A percentile compares a stretch with the other conserved stretches of the same genome.
Conservation (phyloP, 2,888 invertebrate species). For the Apantesis nais region DNA sequence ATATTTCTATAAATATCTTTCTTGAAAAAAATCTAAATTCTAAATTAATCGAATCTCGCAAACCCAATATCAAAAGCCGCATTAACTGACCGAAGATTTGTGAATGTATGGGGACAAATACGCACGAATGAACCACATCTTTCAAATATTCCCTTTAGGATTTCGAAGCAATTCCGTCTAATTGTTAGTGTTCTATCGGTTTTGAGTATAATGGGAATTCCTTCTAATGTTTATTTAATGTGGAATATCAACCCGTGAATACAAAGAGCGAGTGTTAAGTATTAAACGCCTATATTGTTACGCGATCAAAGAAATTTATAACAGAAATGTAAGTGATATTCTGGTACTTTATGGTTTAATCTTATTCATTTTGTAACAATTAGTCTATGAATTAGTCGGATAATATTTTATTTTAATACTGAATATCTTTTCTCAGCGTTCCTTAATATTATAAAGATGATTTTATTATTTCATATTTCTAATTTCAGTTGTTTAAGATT, state of each 20-base stretch:
- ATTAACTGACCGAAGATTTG: neutral
- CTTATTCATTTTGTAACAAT: too few species aligned
- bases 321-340: neutral
- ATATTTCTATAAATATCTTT: neutral
- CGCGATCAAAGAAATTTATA: slow-evolving; percentile 16
- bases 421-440: too few species aligned
- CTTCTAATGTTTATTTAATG: slow-evolving; percentile 42
- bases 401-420: too few species aligned
- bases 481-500: neutral
- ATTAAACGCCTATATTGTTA: slow-evolving; percentile 24
- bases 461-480: too few species aligned
- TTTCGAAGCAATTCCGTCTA: slow-evolving; percentile 14
- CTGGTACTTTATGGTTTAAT: too few species aligned
- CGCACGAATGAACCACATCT: slow-evolving; percentile 3
- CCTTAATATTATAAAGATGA: too few species aligned
- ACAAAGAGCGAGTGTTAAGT: slow-evolving; percentile 17
- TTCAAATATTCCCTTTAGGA: slow-evolving; percentile 15
- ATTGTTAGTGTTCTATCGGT: slow-evolving; percentile 23
- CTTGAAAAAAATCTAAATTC: too few species aligned
- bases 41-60: neutral
- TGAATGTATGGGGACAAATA: slow-evolving; percentile 2
- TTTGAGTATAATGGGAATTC: slow-evolving; percentile 33
- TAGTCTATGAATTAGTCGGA: too few species aligned
- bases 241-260: slow-evolving; percentile 19
- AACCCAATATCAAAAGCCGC: slow-evolving; percentile 1